Base-by-base conservation (phyloP, 1,140 invertebrate species). In the Aleiodes sp. region DNA sequence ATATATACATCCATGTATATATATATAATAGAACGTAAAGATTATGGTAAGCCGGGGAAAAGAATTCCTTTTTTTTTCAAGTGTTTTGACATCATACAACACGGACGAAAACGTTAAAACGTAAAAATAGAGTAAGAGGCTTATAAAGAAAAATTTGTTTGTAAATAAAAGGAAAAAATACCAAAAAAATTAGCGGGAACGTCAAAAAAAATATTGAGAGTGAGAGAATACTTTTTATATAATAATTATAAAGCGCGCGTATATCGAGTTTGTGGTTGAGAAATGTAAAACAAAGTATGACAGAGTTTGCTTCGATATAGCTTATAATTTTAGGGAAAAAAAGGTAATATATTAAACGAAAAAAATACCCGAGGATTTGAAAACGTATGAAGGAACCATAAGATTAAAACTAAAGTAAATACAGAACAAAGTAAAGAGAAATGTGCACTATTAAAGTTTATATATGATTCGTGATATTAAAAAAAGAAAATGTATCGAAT, bases 181-280 rank as follows among this genome's bases (percentile, higher is more conserved):
- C 1, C 7, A 59, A 59, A 59, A 59, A 59, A 59, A 59, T 59
- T 31, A 59, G 69, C 61, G 61, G 65, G 70, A 74, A 65, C 62
- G 73, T 71, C 28, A 46, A 70, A 71, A 70, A 31, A 26, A 56
- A 59, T n/a, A 59, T 59, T 56, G 65, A 70, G 56, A 64, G 70
- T 70, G 60, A 65, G 69, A 75, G 68, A 72, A 70, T 62, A 71
- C 64, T 71, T 71, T 71, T 71, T 67, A 67, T 71, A 71, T 64
- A 67, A 71, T 62, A 43, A 63, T 46, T 52, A 66, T 66, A 71
- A 71, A 67, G 61, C 43, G 41, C 59, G 57, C 39, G 61, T 12
- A 16, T 52, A 31, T 37, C 41, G 41, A 64, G 41, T 67, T 39
- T 61, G 52, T 65, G 62, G 21, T 35, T 52, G 60, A 65, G 52